Percentiles rank a stretch among this genome's conserved stretches.
Conservation (phyloP, 2,797 vertebrate genomes). For the Schizothorax lantsangensis region DNA sequence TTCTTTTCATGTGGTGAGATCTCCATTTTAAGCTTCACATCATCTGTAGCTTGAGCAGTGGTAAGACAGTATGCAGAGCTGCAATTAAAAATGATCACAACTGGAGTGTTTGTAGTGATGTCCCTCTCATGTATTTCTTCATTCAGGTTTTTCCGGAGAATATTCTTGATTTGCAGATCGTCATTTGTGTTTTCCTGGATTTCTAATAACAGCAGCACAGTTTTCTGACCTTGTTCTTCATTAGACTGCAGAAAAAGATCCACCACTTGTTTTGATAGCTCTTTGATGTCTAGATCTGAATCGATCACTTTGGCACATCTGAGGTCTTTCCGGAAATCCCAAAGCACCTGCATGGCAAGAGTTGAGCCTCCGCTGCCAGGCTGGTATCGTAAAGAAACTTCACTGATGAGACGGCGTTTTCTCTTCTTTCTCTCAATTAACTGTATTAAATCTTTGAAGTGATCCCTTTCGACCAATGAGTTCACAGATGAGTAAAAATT, state of each 20-base stretch:
- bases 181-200: background rate
- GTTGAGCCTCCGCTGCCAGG: background rate
- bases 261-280: too few species aligned
- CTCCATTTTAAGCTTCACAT: background rate
- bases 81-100: background rate
- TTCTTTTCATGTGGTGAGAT: background rate
- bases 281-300: too few species aligned
- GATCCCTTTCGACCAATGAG: background rate
- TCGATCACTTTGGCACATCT: too few species aligned
- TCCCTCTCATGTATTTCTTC: background rate
- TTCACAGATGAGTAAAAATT: background rate
- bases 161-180: background rate
- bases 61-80: background rate
- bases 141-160: background rate
- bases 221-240: background rate
- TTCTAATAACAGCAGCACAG: background rate
- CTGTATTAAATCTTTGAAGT: background rate
- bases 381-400: background rate
- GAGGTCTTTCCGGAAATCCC: background rate
- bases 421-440: background rate
- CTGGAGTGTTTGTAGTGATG: background rate
- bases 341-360: background rate
- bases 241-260: too few species aligned
- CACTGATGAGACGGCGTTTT: background rate
- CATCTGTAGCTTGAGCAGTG: rapidly evolving